A percentile compares a stretch with the other conserved stretches of the same genome.
phyloP scores from a whole-genome alignment of 2,797 vertebrate genomes.

The Arctocebus calabarensis region DNA sequence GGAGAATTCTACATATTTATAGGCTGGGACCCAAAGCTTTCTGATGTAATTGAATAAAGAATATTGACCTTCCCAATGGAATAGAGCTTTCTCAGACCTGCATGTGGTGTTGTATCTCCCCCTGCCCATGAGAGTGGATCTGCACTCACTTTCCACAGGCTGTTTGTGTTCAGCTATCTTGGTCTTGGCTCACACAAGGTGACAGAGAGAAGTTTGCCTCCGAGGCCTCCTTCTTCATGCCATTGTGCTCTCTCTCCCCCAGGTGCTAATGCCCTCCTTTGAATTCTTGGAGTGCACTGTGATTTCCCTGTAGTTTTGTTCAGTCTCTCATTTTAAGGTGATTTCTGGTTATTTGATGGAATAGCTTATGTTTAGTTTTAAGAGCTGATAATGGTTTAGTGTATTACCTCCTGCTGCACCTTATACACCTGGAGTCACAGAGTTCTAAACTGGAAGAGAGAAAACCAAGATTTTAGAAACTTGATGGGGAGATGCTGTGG shows the following conservation, averaged over 20 bases:
- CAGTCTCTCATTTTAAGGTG: neutral
- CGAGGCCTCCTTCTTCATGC: neutral
- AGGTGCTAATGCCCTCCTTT: neutral
- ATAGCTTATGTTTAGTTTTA: neutral
- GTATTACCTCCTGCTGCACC: neutral
- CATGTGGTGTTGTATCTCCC: neutral
- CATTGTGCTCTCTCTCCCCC: neutral
- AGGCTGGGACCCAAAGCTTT: slow-evolving; percentile 12
- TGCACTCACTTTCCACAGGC: neutral
- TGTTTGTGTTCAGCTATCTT: neutral
- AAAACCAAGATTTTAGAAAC: neutral
- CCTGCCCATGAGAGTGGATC: neutral
- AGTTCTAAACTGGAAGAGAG: neutral
- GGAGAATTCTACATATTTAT: slow-evolving; percentile 17
- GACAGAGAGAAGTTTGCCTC: neutral
- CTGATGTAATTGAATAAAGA: slow-evolving; percentile 12
- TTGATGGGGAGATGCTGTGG: too few relatives aligned
- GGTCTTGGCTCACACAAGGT: neutral
- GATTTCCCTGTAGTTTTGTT: neutral
- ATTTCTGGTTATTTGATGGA: neutral
- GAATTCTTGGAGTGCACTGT: neutral
- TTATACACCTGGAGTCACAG: neutral
- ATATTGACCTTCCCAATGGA: neutral
- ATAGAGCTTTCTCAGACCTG: slow-evolving; percentile 9
- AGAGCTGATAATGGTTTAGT: neutral